Evolutionary conservation across 2,888 invertebrate genomes (phyloP).

Genomic region (Catocala sponsa): DNA sequence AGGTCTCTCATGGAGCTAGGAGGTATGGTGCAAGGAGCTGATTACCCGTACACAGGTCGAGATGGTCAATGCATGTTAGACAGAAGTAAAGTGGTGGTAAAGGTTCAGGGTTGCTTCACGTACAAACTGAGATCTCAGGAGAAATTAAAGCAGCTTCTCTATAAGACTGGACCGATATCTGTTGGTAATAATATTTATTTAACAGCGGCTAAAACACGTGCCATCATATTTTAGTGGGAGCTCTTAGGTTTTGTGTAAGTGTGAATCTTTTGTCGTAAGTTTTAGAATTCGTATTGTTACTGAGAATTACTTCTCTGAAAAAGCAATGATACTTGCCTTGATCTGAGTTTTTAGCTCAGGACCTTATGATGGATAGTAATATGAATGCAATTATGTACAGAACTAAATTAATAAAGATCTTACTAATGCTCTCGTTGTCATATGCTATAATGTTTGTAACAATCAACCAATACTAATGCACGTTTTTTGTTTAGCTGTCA

Average conservation of each 20-base stretch:
- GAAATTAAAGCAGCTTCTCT: conserved; percentile 20
- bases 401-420: too few relatives aligned
- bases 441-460: too few relatives aligned
- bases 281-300: too few relatives aligned
- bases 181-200: conserved; percentile 7
- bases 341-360: too few relatives aligned
- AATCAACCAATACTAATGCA: neutral
- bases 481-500: neutral
- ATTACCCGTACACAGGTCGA: conserved; percentile 40
- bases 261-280: too few relatives aligned
- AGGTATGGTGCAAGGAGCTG: conserved; percentile 32
- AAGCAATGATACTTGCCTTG: too few relatives aligned
- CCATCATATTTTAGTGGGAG: too few relatives aligned
- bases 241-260: too few relatives aligned
- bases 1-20: conserved; percentile 31
- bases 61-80: conserved; percentile 27
- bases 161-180: conserved; percentile 12
- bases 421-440: too few relatives aligned
- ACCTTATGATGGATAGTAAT: too few relatives aligned
- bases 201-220: neutral
- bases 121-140: conserved; percentile 74
- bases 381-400: too few relatives aligned
- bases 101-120: conserved; percentile 7
- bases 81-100: neutral
- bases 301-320: too few relatives aligned